Evolutionary conservation across 2,113 vertebrate species (phyloP).

Genomic region (Odocoileus virginianus): DNA sequence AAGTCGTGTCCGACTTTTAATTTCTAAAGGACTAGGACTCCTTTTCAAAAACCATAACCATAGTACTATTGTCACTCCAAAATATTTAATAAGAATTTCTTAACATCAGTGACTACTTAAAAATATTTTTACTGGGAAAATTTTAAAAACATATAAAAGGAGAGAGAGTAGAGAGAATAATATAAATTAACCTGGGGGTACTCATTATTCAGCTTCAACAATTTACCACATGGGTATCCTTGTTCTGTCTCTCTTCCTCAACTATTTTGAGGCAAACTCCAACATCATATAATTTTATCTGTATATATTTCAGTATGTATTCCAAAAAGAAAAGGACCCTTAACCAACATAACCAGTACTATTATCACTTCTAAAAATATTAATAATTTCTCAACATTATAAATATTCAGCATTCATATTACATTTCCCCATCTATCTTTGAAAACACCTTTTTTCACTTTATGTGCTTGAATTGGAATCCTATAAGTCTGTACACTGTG

Average conservation of each 20-base stretch:
- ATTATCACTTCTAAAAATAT: background rate
- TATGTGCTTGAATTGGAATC: background rate
- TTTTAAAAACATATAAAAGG: background rate
- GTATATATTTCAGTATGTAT: background rate
- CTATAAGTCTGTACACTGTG: background rate
- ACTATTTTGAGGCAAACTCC: background rate
- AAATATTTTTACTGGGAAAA: background rate
- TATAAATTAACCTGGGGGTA: background rate
- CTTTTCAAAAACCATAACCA: background rate
- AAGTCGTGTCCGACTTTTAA: background rate
- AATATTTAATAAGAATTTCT: background rate
- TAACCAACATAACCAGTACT: background rate
- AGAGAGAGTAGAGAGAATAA: background rate
- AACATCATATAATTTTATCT: background rate
- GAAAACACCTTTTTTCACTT: background rate
- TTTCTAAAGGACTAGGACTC: background rate
- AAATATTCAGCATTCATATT: background rate
- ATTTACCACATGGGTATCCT: background rate
- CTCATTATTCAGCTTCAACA: background rate
- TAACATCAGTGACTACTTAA: background rate
- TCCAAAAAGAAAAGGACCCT: background rate
- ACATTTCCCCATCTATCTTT: background rate
- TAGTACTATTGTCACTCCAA: background rate
- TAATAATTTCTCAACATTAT: background rate
- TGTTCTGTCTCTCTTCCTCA: background rate